Evolutionary conservation across 2,113 vertebrate genomes (phyloP).

Genomic region (Morone saxatilis): DNA sequence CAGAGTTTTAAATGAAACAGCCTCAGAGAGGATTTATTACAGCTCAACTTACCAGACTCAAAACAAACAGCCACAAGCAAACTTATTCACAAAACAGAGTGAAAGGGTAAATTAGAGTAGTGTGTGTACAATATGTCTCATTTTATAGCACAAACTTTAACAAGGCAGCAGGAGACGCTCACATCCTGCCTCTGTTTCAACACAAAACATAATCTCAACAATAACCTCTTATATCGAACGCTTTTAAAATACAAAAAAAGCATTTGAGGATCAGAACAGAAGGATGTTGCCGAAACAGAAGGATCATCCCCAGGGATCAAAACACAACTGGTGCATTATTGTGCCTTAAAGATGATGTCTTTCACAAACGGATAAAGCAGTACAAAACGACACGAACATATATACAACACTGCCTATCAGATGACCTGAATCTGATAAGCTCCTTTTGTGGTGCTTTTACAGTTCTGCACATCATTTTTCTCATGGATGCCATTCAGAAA

Average conservation of each 20-base stretch:
- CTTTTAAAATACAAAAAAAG: conserved; percentile 4
- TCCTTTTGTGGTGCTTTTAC: conserved; percentile 27
- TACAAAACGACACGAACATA: background rate
- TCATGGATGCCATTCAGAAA: conserved; percentile 9
- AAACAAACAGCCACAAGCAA: conserved; percentile 12
- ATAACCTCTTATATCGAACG: background rate
- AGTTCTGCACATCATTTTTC: conserved; percentile 9
- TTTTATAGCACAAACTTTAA: background rate
- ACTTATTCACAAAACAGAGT: background rate
- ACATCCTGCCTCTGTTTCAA: background rate
- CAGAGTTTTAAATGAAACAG: background rate
- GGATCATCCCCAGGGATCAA: background rate
- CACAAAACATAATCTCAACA: conserved; percentile 1
- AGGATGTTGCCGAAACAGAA: background rate
- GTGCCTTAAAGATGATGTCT: background rate
- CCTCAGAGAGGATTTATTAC: background rate
- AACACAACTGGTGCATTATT: background rate
- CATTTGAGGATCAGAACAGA: background rate
- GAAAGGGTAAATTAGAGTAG: background rate
- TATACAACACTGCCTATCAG: conserved; percentile 21
- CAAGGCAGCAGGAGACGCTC: background rate
- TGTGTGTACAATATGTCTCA: background rate
- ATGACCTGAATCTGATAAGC: conserved; percentile 52
- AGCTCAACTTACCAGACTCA: background rate
- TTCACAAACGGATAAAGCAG: background rate